Evolutionary conservation across 2,888 invertebrate species (phyloP).

Genomic region (Drosophila greeni): DNA sequence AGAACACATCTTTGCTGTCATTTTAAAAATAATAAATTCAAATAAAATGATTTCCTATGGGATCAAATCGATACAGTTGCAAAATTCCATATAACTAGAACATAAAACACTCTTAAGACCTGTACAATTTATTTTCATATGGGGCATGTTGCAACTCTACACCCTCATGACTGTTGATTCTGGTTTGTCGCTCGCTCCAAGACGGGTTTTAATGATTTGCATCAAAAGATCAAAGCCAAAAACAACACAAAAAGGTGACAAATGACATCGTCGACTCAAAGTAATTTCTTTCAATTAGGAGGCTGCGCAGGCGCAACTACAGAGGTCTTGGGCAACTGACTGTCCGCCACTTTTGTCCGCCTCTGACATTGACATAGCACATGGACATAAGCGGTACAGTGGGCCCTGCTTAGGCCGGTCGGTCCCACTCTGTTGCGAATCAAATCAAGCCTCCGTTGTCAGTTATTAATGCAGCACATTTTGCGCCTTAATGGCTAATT

Average conservation of each 20-base stretch:
- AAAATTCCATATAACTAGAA: neutral
- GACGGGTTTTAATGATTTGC: conserved; percentile 61
- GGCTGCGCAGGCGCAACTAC: conserved; percentile 67
- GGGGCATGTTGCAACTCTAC: neutral
- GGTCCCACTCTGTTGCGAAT: conserved; percentile 64
- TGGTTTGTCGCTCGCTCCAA: neutral
- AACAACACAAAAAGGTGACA: conserved; percentile 70
- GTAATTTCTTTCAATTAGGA: conserved; percentile 78
- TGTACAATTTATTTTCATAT: neutral
- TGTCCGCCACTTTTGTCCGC: conserved; percentile 71
- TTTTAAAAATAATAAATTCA: no score
- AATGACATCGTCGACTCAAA: conserved; percentile 75
- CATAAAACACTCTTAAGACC: neutral
- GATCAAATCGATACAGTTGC: no score
- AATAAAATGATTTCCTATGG: no score
- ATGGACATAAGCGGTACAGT: conserved; percentile 54
- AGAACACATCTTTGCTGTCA: neutral
- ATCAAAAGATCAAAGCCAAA: conserved; percentile 56
- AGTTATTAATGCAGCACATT: conserved; percentile 79
- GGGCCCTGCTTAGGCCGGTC: conserved; percentile 15
- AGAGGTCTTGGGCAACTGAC: conserved; percentile 18
- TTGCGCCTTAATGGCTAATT: conserved; percentile 79
- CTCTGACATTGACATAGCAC: conserved; percentile 77
- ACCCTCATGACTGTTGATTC: neutral
- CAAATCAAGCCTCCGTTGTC: conserved; percentile 77